Percentiles rank a stretch among this genome's conserved stretches.
These are phyloP conservation scores for Macrophya alboannulata DNA, from an alignment of 2,888 invertebrate species.

Conservation along the genomic window DNA sequence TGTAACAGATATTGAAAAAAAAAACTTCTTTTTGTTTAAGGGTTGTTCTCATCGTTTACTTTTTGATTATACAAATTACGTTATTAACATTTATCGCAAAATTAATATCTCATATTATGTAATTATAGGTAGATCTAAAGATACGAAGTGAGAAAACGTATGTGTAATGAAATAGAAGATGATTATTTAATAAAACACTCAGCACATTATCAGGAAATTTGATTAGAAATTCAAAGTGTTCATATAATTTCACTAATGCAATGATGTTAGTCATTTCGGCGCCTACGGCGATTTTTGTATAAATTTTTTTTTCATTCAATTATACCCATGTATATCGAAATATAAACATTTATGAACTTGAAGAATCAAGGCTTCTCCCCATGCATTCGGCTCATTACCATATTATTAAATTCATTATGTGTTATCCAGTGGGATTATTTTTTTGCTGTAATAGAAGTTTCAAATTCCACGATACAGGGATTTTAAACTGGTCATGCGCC, in stretches of 20 bases:
- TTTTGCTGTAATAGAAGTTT: no score
- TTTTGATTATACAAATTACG: background rate
- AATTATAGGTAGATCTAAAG: background rate
- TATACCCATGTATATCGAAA: background rate
- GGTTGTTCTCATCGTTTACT: background rate
- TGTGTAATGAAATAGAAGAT: background rate
- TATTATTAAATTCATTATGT: background rate
- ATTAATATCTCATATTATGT: background rate
- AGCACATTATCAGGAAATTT: background rate
- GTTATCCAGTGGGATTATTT: background rate
- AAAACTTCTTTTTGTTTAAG: background rate
- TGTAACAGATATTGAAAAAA: background rate
- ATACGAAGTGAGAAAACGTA: background rate
- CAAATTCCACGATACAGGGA: no score
- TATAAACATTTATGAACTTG: conserved; percentile 3
- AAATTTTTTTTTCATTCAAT: background rate
- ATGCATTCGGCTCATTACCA: no score
- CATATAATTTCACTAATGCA: background rate
- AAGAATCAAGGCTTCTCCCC: conserved; percentile 1
- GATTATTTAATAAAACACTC: background rate
- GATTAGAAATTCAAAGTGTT: background rate
- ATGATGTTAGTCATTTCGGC: background rate
- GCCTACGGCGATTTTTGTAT: conserved; percentile 23
- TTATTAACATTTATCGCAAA: background rate
- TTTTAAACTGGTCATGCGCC: no score